A percentile compares a stretch with the other conserved stretches of the same genome.
phyloP scores from a whole-genome alignment of 2,113 vertebrate genomes.

The Lepisosteus oculatus region DNA sequence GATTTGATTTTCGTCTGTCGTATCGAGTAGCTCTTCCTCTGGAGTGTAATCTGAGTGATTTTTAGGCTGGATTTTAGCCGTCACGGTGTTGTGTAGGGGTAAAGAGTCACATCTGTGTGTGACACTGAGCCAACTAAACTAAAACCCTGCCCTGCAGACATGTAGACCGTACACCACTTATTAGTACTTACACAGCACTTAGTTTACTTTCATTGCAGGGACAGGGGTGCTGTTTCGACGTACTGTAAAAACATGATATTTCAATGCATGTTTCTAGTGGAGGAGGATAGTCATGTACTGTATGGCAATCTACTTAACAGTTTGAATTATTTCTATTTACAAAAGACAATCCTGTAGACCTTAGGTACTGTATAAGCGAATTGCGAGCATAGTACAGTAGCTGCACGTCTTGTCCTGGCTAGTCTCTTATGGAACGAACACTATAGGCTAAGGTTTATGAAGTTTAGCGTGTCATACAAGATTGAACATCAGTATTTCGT shows the following conservation, averaged over 20 bases:
- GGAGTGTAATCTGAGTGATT: slow-evolving; percentile 46
- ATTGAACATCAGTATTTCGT: too few species aligned
- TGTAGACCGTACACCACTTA: slow-evolving; percentile 9
- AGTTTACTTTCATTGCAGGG: slow-evolving; percentile 14
- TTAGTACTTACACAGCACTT: slow-evolving; percentile 13
- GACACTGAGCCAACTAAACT: slow-evolving; percentile 51
- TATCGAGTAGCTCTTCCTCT: slow-evolving; percentile 11
- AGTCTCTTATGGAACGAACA: too few species aligned
- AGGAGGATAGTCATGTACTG: too few species aligned
- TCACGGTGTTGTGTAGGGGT: slow-evolving; percentile 51
- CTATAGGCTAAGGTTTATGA: too few species aligned
- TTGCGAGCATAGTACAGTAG: too few species aligned
- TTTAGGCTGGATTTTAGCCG: slow-evolving; percentile 39
- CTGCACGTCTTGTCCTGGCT: too few species aligned
- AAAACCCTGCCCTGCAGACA: slow-evolving; percentile 51
- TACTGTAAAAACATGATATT: not conserved
- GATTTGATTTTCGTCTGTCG: not conserved
- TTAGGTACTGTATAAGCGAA: too few species aligned
- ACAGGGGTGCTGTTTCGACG: slow-evolving; percentile 4
- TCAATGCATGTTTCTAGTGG: too few species aligned
- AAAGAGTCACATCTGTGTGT: slow-evolving; percentile 60
- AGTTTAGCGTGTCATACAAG: too few species aligned
- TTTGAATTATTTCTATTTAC: too few species aligned
- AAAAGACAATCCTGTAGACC: too few species aligned
- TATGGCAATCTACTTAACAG: too few species aligned